These are phyloP conservation scores for Cettia cetti DNA, from an alignment of 2,113 vertebrate species.

Conservation along the genomic window DNA sequence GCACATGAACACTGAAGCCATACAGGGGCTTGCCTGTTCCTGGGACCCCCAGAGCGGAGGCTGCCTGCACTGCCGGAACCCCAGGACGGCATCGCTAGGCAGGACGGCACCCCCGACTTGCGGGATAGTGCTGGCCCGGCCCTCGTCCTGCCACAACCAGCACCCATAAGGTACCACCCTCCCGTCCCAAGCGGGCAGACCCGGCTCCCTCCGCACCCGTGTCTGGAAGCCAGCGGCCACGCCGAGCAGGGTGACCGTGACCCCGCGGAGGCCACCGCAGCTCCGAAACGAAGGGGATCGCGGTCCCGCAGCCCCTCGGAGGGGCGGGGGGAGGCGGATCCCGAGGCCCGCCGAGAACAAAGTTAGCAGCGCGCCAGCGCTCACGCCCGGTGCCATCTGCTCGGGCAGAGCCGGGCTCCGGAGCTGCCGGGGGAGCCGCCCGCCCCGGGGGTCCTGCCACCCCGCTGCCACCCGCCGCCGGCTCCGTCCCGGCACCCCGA, in stretches of 20 bases:
- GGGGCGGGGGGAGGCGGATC: background rate
- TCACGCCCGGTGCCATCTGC: slow-evolving; percentile 32
- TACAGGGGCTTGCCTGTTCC: rapidly evolving
- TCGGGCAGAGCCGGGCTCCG: background rate
- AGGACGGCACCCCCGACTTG: background rate
- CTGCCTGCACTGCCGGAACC: background rate
- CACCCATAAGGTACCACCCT: background rate
- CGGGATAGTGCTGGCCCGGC: background rate
- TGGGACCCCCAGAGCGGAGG: background rate
- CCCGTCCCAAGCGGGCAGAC: background rate
- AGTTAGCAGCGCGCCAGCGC: slow-evolving; percentile 48
- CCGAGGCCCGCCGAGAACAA: slow-evolving; percentile 37
- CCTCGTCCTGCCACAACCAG: background rate
- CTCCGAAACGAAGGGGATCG: background rate
- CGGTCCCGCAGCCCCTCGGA: background rate
- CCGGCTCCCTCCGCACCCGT: background rate
- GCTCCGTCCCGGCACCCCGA: background rate
- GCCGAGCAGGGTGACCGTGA: background rate
- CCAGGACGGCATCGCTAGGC: background rate
- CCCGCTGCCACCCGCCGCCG: background rate
- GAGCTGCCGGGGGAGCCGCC: background rate
- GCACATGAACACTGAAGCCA: background rate
- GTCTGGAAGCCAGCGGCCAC: background rate
- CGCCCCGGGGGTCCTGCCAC: background rate
- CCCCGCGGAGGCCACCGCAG: background rate